Evolutionary conservation across 2,797 vertebrate species (phyloP), one percentile per base, ranked within the genome.

Genomic region (Pygocentrus nattereri): DNA sequence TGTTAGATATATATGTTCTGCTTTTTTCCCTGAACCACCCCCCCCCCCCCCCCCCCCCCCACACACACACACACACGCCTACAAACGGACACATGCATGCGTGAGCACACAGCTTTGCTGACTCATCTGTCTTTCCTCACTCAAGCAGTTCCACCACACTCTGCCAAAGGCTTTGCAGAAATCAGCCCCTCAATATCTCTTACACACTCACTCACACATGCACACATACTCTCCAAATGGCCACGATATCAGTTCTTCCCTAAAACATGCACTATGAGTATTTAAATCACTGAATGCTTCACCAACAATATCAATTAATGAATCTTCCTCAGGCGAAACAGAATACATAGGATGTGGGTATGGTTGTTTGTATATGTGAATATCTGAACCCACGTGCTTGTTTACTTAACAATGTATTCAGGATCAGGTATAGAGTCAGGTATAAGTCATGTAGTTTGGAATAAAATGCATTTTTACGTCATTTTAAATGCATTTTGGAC

Each of bases 131-230:
- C 65, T 61, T 8, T 49, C 64, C 79, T 86, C 25, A 74, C 83
- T 88, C 80, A 79, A 86, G 88, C 84, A 87, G 86, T 89, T 91
- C 69, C 52, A 69, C 83, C 50, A 76, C 82, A 85, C 85, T 87
- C 73, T 85, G 68, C 72, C 69, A 81, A 62, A 50, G 54, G n/a
- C 41, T 69, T 78, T 75, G 52, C 74, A 41, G 70, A 19, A 27
- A 77, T 64, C 30, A 31, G 59, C 25, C 59, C 25, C 27, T 30
- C 31, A 74, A 65, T n/a, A 49, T 18, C 18, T 44, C 25, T 18
- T 7, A 13, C 16, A 49, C 41, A 70, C 25, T 44, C 16, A 27
- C 25, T 6, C 31, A 21, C 34, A 56, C 31, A 69, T 47, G 8
- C 38, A 69, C 12, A 62, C 59, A 65, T 74, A 30, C 64, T 44